Conservation (phyloP, 2,888 invertebrate species). For the Lampropteryx suffumata region DNA sequence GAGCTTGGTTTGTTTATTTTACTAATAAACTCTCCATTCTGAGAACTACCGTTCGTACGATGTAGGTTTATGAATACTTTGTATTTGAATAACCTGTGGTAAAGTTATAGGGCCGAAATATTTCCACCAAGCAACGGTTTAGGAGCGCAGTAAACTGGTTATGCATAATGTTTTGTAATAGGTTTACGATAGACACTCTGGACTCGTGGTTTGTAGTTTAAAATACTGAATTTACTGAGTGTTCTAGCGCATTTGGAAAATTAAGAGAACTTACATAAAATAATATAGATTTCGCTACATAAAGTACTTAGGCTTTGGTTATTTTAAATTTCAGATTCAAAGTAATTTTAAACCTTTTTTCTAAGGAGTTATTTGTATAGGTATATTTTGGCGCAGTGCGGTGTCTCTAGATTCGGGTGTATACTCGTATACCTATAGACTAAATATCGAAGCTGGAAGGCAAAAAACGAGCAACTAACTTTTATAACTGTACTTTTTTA, state of each 20-base stretch:
- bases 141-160: conserved; percentile 26
- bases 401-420: conserved; percentile 3
- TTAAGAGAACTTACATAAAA: too few relatives aligned
- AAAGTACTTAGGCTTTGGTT: too few relatives aligned
- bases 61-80: conserved; percentile 37
- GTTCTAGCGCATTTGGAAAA: too few relatives aligned
- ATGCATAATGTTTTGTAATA: conserved; percentile 24
- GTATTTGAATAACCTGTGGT: conserved; percentile 29
- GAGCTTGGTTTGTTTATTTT: conserved; percentile 44
- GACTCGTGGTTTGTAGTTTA: not conserved
- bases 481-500: not conserved
- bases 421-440: not conserved
- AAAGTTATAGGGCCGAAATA: conserved; percentile 23
- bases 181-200: not conserved
- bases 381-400: conserved; percentile 12
- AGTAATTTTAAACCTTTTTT: too few relatives aligned
- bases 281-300: too few relatives aligned
- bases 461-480: not conserved
- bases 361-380: not conserved
- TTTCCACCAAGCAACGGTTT: conserved; percentile 10
- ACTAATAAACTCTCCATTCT: conserved; percentile 51
- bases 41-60: conserved; percentile 42
- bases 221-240: too few relatives aligned
- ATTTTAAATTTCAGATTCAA: too few relatives aligned
- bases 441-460: not conserved